Percentiles rank a stretch among this genome's conserved stretches.
Evolutionary conservation across 1,140 invertebrate species (phyloP).

Genomic region (Drusus annulatus): DNA sequence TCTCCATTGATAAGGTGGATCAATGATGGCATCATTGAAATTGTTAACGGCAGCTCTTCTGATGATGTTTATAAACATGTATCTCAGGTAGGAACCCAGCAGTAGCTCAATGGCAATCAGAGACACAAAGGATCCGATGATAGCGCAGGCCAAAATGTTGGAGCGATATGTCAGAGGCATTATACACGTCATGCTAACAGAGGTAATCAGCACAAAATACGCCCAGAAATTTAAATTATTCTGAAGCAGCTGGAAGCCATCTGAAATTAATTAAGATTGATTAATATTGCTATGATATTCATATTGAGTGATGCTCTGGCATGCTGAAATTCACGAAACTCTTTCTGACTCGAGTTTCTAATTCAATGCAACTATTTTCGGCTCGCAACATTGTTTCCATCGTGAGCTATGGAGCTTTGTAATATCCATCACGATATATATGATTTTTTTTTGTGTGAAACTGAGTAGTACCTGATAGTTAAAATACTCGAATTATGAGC

Average conservation of each 20-base stretch:
- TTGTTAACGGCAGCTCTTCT: conserved; percentile 72
- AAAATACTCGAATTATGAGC: no score
- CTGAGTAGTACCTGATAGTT: no score
- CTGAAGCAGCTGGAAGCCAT: conserved; percentile 71
- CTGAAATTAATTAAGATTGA: conserved; percentile 66
- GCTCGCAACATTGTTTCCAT: no score
- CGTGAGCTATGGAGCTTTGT: no score
- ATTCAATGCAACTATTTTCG: no score
- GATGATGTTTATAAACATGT: conserved; percentile 79
- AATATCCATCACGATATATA: no score
- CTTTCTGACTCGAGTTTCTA: no score
- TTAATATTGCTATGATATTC: no score
- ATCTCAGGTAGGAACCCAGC: conserved; percentile 77
- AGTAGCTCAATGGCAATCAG: conserved; percentile 78
- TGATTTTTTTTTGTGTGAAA: no score
- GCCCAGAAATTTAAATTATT: conserved; percentile 76
- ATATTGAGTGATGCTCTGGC: no score
- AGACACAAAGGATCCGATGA: conserved; percentile 77
- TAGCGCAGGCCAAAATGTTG: conserved; percentile 76
- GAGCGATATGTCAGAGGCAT: conserved; percentile 71
- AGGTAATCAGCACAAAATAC: conserved; percentile 71
- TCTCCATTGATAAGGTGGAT: conserved; percentile 75
- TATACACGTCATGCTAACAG: conserved; percentile 70
- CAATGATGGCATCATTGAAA: conserved; percentile 75
- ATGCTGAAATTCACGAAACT: no score